A percentile compares a stretch with the other conserved stretches of the same genome.
Conservation (phyloP, 2,113 vertebrate genomes). For the Coryphaenoides rupestris region DNA sequence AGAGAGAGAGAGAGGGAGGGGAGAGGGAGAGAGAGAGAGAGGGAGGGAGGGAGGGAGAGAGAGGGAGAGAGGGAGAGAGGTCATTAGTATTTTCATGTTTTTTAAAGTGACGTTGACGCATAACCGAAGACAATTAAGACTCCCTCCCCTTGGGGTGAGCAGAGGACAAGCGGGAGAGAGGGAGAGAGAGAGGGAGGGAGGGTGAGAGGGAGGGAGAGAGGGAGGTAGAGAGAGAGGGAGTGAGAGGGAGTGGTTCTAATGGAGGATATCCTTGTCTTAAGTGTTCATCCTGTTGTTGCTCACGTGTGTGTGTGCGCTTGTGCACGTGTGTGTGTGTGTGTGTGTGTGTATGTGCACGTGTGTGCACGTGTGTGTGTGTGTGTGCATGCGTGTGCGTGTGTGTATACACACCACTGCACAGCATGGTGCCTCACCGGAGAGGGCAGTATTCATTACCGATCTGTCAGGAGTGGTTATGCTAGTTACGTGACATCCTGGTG, state of each 20-base stretch:
- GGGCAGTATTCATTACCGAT: background rate
- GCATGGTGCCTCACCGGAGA: background rate
- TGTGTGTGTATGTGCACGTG: conserved; percentile 2
- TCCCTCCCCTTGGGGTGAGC: conserved; percentile 36
- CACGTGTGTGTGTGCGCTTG: conserved; percentile 15
- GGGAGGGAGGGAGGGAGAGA: too few relatives aligned
- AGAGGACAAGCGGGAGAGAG: conserved; percentile 3
- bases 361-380: background rate
- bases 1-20: too few relatives aligned
- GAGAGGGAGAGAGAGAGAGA: too few relatives aligned
- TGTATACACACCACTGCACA: background rate
- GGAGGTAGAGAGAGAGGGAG: accelerated
- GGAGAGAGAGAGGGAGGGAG: background rate
- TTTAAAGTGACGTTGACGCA: background rate
- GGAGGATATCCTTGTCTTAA: conserved; percentile 30
- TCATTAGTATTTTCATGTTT: conserved; percentile 9
- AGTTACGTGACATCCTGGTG: background rate
- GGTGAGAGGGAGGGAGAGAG: conserved; percentile 34
- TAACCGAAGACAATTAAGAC: conserved; percentile 40
- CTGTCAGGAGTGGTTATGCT: background rate
- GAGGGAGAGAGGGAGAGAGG: conserved; percentile 33
- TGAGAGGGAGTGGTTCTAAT: background rate
- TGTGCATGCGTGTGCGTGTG: background rate
- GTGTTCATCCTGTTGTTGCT: conserved; percentile 62
- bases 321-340: background rate